Evolutionary conservation across 1,140 invertebrate species (phyloP), one percentile per base, ranked within the genome.

Genomic region (Trialeurodes vaporariorum): DNA sequence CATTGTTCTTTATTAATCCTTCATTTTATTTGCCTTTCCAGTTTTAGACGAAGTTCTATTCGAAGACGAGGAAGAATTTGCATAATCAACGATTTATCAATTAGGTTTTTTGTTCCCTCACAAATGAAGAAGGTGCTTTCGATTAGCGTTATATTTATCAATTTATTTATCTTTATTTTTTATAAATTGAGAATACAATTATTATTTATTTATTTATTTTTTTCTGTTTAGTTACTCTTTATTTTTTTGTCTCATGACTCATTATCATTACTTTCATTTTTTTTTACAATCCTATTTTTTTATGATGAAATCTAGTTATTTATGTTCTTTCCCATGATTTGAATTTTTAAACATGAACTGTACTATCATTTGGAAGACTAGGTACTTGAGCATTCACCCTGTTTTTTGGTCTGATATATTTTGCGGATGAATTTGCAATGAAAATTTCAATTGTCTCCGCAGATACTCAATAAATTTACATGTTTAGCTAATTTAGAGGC

Each of bases 21-120:
- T 2, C 59, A 1, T 61, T 59, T 17, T 27, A 61, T 68, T 59
- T 59, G 63, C 59, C 25, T 74, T 74, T 64, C 17, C 70, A 75
- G 74, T 75, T 34, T 62, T 75, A 24, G 72, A 75, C 66, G 72
- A 75, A 62, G 73, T 75, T 12, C 67, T 75, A 21, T 75, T 75
- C 65, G 74, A 74, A 59, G 71, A 74, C 24, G 71, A 73, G 17
- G 34, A 49, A 26, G 74, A 75, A 17, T 73, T 71, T 27, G 67
- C 67, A 65, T 70, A 21, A 65, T 27, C 58, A 59, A 66, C 1
- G 9, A 59, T 25, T 66, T 66, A 59, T 58, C 21, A 24, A 24
- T 24, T 66, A 23, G 24, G 34, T 59, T 26, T 59, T 59, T 66
- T 65, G 26, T 65, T 65, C 22, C 59, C 59, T 65, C 58, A 58